These are phyloP conservation scores for Chirona hameri DNA, from an alignment of 2,888 invertebrate species.

Conservation along the genomic window DNA sequence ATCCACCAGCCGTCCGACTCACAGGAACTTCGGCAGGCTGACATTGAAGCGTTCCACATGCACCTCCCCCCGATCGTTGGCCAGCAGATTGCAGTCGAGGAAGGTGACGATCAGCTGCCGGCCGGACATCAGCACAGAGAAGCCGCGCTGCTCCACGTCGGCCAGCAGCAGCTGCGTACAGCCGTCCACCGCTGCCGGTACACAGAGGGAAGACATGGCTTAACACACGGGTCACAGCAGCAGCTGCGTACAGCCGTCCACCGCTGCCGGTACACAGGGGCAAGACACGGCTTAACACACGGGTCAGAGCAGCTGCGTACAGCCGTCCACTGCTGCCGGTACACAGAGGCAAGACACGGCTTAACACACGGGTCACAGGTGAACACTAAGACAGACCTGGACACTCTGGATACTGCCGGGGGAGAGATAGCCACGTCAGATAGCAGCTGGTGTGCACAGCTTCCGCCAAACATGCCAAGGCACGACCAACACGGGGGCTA, in stretches of 20 bases:
- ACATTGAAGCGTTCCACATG: constrained; percentile 64
- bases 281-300: too few relatives aligned
- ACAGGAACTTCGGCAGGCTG: neutral
- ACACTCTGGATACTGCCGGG: too few relatives aligned
- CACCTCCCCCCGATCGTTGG: constrained; percentile 86
- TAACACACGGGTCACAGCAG: neutral
- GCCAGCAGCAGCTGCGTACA: constrained; percentile 1
- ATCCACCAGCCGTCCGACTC: neutral
- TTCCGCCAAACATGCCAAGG: too few relatives aligned
- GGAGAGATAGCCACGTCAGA: too few relatives aligned
- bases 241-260: neutral
- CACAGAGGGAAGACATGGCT: neutral
- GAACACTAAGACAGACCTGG: too few relatives aligned
- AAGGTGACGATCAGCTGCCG: constrained; percentile 1
- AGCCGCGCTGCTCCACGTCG: neutral
- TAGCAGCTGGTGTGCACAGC: too few relatives aligned
- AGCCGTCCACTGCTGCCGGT: neutral
- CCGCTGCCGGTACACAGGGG: neutral
- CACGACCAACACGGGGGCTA: too few relatives aligned
- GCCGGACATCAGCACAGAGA: neutral
- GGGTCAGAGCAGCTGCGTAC: neutral
- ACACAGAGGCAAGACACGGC: neutral
- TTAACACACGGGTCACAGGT: neutral
- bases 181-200: neutral
- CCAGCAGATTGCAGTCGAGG: constrained; percentile 46